Base-by-base conservation (phyloP, 2,113 vertebrate genomes). In the Psophia crepitans region DNA sequence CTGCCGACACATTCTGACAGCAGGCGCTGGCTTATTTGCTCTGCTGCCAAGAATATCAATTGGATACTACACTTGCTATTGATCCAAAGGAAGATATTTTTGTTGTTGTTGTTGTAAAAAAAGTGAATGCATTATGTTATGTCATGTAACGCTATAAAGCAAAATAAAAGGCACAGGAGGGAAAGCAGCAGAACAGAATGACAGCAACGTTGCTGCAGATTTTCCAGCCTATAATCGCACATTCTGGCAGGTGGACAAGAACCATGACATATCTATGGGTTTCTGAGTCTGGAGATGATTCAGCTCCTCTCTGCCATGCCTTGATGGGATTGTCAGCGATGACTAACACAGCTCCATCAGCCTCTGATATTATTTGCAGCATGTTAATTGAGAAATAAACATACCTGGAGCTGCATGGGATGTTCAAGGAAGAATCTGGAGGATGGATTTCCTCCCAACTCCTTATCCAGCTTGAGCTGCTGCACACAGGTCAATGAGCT, bases 11-110 rank as follows among this genome's bases (percentile, higher is more conserved):
- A 51, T 57, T 80, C 82, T 69, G 75, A 54, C 61, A 88, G 61
- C 77, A 79, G 84, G 60, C 18, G 1, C 28, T 74, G 64, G 32
- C 28, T 93, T 96, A 77, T 96, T 94, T 97, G 41, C 83, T 96
- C 46, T 91, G 79, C 93, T 95, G 91, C 93, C 92, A 96, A 86
- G 89, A 92, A 95, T 96, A 95, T 97, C 91, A 96, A 80, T 94
- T 96, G 89, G 37, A 69, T 93, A 80, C 80, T 73, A 78, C 46
- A 28, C 44, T 93, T 90, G 32, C 49, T 97, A 96, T 96, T 94
- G 97, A 97, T 96, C 89, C 89, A 83, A 84, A 84, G 70, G 77
- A 95, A 93, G 89, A 91, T 85, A 93, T 76, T 49, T 61, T 76
- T 79, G 37, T 75, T 84, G 68, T 48, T 90, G 71, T 73, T 89